Evolutionary conservation across 2,888 invertebrate genomes (phyloP).

Genomic region (Dynastes tityus): DNA sequence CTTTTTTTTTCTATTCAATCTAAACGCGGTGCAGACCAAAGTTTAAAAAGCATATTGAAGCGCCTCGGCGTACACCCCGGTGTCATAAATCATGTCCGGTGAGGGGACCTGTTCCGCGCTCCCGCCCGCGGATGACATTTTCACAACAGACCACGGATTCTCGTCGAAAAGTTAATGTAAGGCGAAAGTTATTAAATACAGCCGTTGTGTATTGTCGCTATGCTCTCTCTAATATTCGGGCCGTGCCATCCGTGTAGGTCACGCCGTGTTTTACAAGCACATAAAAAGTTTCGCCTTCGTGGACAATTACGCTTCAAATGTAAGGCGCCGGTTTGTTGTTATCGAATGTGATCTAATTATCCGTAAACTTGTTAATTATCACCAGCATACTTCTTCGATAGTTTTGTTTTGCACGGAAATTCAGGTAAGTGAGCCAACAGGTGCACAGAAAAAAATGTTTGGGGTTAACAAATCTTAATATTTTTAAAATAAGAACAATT

Average conservation of each 20-base stretch:
- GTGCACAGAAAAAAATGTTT: too few relatives aligned
- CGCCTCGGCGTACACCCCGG: background rate
- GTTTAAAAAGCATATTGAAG: constrained; percentile 18
- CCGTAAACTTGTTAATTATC: too few relatives aligned
- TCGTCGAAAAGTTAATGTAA: constrained; percentile 30
- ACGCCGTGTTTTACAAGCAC: constrained; percentile 12
- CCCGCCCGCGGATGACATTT: constrained; percentile 32
- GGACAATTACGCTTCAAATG: constrained; percentile 18
- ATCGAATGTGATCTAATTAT: too few relatives aligned
- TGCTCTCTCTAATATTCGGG: constrained; percentile 21
- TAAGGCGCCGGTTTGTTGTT: too few relatives aligned
- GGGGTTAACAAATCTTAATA: too few relatives aligned
- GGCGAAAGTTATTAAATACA: too few relatives aligned
- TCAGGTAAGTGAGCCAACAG: too few relatives aligned
- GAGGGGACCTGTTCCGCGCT: constrained; percentile 3
- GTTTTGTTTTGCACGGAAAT: too few relatives aligned
- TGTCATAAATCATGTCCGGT: constrained; percentile 26
- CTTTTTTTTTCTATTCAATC: background rate
- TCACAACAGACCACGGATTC: constrained; percentile 25
- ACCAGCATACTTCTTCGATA: too few relatives aligned
- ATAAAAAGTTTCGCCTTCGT: background rate
- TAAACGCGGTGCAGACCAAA: background rate
- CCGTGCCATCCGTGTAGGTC: constrained; percentile 6
- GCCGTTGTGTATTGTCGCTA: constrained; percentile 32
- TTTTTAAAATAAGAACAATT: too few relatives aligned